Conservation (phyloP, 2,797 vertebrate species). For the Acestrorhynchus altus region DNA sequence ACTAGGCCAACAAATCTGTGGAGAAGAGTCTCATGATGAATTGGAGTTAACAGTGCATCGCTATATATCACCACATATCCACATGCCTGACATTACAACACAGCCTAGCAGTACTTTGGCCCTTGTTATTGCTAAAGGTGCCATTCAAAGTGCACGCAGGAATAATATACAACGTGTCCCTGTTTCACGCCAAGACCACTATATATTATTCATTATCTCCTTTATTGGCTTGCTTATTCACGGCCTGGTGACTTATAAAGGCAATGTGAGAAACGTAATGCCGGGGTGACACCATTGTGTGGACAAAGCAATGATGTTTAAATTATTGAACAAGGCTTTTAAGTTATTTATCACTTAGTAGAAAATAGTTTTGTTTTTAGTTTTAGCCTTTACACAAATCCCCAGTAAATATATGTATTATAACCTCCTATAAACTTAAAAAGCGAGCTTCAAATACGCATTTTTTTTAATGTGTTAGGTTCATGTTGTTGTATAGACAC, state of each 20-base stretch:
- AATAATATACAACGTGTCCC: constrained; percentile 17
- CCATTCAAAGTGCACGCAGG: constrained; percentile 21
- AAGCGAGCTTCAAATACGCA: background rate
- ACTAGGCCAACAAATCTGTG: constrained; percentile 3
- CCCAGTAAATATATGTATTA: background rate
- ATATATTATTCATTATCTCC: constrained; percentile 62
- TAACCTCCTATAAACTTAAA: background rate
- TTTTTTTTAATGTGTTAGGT: background rate
- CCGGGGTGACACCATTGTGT: constrained; percentile 56
- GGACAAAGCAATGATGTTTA: constrained; percentile 62
- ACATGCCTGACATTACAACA: constrained; percentile 57
- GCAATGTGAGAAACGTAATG: constrained; percentile 48
- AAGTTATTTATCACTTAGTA: constrained; percentile 70
- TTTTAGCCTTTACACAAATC: background rate
- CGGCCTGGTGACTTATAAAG: constrained; percentile 27
- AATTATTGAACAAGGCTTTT: constrained; percentile 73
- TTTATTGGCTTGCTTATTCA: constrained; percentile 49
- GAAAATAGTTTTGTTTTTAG: constrained; percentile 56
- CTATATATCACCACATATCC: constrained; percentile 62
- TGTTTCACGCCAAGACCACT: constrained; percentile 21
- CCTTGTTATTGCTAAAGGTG: constrained; percentile 35
- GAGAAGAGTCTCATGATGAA: constrained; percentile 47
- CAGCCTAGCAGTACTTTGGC: constrained; percentile 50
- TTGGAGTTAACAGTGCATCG: constrained; percentile 46
- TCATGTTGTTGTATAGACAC: background rate